These are phyloP conservation scores for Artibeus jamaicensis DNA, from an alignment of 2,797 vertebrate species.

Conservation along the genomic window DNA sequence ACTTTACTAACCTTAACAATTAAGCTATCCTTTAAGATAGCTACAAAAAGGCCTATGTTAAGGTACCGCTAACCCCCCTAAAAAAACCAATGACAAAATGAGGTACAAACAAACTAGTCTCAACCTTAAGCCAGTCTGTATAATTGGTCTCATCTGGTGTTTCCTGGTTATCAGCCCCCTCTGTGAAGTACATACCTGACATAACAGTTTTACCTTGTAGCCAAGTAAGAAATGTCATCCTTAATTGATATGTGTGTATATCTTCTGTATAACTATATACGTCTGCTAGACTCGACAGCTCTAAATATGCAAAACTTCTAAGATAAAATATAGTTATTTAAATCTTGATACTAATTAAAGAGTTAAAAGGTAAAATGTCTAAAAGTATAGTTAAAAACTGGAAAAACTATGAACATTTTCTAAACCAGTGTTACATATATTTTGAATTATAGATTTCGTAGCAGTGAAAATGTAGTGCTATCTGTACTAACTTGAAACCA, in stretches of 20 bases:
- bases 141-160: not conserved
- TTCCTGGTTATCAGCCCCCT: not conserved
- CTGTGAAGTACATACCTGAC: not conserved
- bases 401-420: not conserved
- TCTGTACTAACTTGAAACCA: not conserved
- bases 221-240: not conserved
- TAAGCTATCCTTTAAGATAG: not conserved
- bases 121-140: not conserved
- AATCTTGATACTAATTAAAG: not conserved
- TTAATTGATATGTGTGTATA: not conserved
- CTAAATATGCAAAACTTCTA: not conserved
- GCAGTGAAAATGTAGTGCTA: not conserved
- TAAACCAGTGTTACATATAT: not conserved
- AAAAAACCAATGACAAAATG: conserved; percentile 20
- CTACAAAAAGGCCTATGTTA: not conserved
- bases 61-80: not conserved
- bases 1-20: not conserved
- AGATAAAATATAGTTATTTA: not conserved
- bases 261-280: not conserved
- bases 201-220: not conserved
- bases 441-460: not conserved
- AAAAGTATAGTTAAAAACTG: not conserved
- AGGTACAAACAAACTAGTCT: not conserved
- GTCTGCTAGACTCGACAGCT: not conserved
- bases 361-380: conserved; percentile 7